Percentiles rank a stretch among this genome's conserved stretches.
These are phyloP conservation scores for Caranx ignobilis DNA, from an alignment of 2,113 vertebrate species.

Conservation along the genomic window DNA sequence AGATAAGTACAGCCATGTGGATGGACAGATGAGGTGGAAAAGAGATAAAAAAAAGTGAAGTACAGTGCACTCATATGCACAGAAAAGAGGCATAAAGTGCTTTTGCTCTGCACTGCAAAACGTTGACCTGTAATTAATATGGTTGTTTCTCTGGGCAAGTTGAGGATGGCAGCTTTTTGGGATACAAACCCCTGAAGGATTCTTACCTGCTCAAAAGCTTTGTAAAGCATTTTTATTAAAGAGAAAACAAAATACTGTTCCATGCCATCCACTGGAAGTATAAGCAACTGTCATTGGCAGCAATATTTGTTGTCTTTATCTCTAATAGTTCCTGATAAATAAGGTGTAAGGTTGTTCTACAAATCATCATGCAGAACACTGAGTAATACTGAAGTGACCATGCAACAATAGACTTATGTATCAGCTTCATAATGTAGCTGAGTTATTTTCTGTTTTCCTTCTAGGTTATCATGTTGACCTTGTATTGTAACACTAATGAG, in stretches of 20 bases:
- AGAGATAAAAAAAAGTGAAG: slow-evolving; percentile 73
- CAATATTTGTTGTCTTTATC: slow-evolving; percentile 18
- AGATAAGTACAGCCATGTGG: slow-evolving; percentile 88
- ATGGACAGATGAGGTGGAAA: slow-evolving; percentile 79
- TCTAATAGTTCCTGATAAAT: background rate
- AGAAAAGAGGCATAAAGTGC: slow-evolving; percentile 82
- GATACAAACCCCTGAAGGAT: slow-evolving; percentile 70
- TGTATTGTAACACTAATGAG: background rate
- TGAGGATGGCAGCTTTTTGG: slow-evolving; percentile 75
- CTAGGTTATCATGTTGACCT: background rate
- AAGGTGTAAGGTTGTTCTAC: background rate
- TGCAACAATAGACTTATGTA: background rate
- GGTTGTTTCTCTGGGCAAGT: slow-evolving; percentile 70
- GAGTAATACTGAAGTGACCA: background rate
- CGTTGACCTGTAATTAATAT: slow-evolving; percentile 87
- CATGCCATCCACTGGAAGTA: slow-evolving; percentile 15
- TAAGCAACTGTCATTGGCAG: slow-evolving; percentile 15
- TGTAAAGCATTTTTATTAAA: slow-evolving; percentile 57
- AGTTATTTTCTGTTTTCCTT: background rate
- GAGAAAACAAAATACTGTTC: slow-evolving; percentile 39
- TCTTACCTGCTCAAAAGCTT: slow-evolving; percentile 67
- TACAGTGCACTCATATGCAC: slow-evolving; percentile 71
- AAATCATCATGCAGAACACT: background rate
- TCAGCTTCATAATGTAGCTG: background rate
- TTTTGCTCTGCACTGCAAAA: slow-evolving; percentile 82